These are phyloP conservation scores for Nomada fabriciana DNA, from an alignment of 2,888 invertebrate genomes.

Conservation along the genomic window DNA sequence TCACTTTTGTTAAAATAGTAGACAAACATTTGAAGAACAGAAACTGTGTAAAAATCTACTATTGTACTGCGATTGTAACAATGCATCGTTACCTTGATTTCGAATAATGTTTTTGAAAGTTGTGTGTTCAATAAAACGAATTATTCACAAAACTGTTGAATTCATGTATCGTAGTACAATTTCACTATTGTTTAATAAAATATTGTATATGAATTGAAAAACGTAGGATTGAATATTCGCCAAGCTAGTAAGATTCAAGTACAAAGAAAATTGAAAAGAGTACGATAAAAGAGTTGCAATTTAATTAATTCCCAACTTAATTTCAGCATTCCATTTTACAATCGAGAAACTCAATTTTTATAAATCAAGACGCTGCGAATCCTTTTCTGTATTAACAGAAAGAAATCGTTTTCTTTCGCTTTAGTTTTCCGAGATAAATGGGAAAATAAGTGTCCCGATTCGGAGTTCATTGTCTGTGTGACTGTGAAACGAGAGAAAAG, in stretches of 20 bases:
- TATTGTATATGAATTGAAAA: too few species aligned
- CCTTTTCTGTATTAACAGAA: neutral
- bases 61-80: too few species aligned
- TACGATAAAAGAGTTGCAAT: neutral
- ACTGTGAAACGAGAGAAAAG: neutral
- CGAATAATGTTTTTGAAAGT: too few species aligned
- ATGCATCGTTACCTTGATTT: too few species aligned
- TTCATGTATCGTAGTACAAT: too few species aligned
- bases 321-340: neutral
- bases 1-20: neutral
- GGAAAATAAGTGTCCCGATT: conserved; percentile 46
- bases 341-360: neutral
- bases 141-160: too few species aligned
- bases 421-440: conserved; percentile 39
- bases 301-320: neutral
- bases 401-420: neutral
- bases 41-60: too few species aligned
- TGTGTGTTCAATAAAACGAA: too few species aligned
- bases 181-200: too few species aligned
- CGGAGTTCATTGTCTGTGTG: conserved; percentile 36
- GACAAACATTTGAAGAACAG: neutral
- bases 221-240: too few species aligned
- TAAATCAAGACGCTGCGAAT: neutral
- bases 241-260: neutral
- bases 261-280: neutral